Conservation (phyloP, 2,113 vertebrate genomes). For the Perca schrenkii region DNA sequence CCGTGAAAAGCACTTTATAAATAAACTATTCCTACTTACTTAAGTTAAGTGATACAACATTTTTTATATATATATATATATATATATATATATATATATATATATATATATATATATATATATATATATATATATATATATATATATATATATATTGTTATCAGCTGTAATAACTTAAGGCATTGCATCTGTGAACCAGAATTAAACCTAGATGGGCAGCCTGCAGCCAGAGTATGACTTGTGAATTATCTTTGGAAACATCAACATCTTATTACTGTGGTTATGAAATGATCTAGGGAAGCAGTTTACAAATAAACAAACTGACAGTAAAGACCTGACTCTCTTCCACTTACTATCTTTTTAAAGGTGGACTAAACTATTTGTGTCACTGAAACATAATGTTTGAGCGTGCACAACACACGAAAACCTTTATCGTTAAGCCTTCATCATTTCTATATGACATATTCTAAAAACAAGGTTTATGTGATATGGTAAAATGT, state of each 20-base stretch:
- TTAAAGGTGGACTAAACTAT: neutral
- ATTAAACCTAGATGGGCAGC: neutral
- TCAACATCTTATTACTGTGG: neutral
- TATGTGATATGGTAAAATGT: neutral
- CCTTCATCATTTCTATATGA: neutral
- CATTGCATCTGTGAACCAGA: neutral
- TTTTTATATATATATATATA: too few species aligned
- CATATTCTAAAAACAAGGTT: neutral
- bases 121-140: too few species aligned
- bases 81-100: too few species aligned
- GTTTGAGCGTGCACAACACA: neutral
- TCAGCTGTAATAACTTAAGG: neutral
- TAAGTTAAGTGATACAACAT: neutral
- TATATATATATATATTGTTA: neutral
- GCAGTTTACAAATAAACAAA: neutral
- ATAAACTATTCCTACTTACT: too few species aligned
- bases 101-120: too few species aligned
- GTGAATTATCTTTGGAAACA: neutral
- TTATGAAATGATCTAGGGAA: neutral
- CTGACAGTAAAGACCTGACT: neutral
- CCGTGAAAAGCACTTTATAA: too few species aligned
- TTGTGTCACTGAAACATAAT: neutral
- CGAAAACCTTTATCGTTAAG: too few species aligned
- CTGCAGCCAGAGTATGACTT: neutral
- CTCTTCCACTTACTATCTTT: neutral